Evolutionary conservation across 2,113 vertebrate genomes (phyloP).

Genomic region (Patagioenas fasciata): DNA sequence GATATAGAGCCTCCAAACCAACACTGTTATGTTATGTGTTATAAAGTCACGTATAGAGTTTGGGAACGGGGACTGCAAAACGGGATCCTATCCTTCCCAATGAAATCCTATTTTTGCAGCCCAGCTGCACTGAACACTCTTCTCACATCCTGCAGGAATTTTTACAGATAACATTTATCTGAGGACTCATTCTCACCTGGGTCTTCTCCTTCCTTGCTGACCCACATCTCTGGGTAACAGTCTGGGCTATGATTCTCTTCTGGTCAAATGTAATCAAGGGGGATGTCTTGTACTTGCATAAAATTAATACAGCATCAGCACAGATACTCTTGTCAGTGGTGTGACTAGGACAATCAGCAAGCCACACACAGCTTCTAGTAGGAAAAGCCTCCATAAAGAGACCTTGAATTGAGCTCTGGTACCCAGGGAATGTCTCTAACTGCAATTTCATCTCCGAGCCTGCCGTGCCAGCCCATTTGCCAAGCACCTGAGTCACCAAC

Average conservation of each 20-base stretch:
- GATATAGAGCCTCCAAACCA: not conserved
- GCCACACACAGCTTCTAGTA: not conserved
- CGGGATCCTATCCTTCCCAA: not conserved
- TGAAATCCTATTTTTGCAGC: not conserved
- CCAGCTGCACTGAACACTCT: fast-evolving
- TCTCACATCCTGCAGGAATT: not conserved
- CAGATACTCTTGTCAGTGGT: not conserved
- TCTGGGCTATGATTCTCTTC: not conserved
- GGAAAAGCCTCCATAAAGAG: not conserved
- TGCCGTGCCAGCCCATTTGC: not conserved
- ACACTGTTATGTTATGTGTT: not conserved
- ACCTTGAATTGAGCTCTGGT: not conserved
- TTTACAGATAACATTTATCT: not conserved
- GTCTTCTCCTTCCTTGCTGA: not conserved
- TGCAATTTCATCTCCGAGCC: not conserved
- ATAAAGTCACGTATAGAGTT: not conserved
- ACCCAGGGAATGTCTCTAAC: not conserved
- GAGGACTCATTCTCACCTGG: not conserved
- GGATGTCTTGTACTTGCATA: not conserved
- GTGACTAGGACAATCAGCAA: not conserved
- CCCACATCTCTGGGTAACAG: not conserved
- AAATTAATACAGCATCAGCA: not conserved
- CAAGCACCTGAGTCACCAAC: constrained; percentile 1
- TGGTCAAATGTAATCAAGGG: not conserved
- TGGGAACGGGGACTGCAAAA: not conserved